Conservation (phyloP, 2,797 vertebrate species). For the Syngnathus acus region DNA sequence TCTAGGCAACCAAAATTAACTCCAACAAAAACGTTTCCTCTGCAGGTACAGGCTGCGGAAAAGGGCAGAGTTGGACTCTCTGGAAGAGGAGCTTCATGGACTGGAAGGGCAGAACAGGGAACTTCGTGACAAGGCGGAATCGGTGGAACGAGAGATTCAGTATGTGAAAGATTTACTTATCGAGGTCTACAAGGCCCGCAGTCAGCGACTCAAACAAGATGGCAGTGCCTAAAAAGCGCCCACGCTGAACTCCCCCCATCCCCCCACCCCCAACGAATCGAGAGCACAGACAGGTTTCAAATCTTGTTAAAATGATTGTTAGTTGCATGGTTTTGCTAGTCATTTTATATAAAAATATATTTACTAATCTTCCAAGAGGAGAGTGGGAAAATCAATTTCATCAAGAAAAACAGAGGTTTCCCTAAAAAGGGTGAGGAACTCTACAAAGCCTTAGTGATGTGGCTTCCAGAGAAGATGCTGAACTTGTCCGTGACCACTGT, state of each 20-base stretch:
- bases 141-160: constrained; percentile 89
- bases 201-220: constrained; percentile 81
- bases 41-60: constrained; percentile 86
- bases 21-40: constrained; percentile 6
- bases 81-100: constrained; percentile 86
- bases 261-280: constrained; percentile 35
- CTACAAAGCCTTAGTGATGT: constrained; percentile 53
- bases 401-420: background rate
- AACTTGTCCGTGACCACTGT: constrained; percentile 73
- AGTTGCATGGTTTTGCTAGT: constrained; percentile 69
- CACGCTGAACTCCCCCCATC: constrained; percentile 29
- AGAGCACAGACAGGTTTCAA: constrained; percentile 29
- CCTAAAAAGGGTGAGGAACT: constrained; percentile 35
- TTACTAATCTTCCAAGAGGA: constrained; percentile 1
- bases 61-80: constrained; percentile 83
- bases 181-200: constrained; percentile 92
- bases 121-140: constrained; percentile 86
- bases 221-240: constrained; percentile 68
- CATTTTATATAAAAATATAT: constrained; percentile 37
- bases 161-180: constrained; percentile 91
- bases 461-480: constrained; percentile 57
- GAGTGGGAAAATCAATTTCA: constrained; percentile 7
- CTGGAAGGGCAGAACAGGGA: constrained; percentile 86
- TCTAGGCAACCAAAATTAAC: constrained; percentile 21
- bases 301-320: constrained; percentile 42